Base-by-base conservation (phyloP, 1,140 invertebrate genomes). In the Reticulitermes speratus region DNA sequence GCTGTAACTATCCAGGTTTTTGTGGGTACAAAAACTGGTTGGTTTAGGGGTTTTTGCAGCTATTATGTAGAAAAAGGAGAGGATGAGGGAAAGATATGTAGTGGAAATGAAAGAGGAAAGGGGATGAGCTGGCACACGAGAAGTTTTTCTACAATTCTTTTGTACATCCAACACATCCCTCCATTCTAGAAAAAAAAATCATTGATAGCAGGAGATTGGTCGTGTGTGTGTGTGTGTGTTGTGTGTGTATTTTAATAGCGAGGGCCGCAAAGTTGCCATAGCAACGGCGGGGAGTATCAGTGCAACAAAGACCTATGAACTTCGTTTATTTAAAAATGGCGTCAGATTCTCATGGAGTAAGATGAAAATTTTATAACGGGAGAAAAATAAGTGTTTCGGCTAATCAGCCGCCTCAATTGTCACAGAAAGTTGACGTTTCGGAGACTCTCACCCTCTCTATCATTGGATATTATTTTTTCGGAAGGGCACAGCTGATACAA, bases 191-290 rank as follows among this genome's bases (percentile, higher is more conserved):
- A n/a, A 75, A 38, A 38, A 59, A 75, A 75, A 75, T 75, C 65
- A 30, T n/a, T 25, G 65, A 30, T 75, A n/a, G 65, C 25, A 75
- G 14, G 65, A 75, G 65, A 75, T 75, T 75, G 65, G 65, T 75
- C 65, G 65, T 75, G 65, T 55, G 52, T 52, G n/a, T n/a, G 19
- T 75, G 65, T 75, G 65, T 75, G 65, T 55, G 65, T 75, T 25
- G 65, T 75, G 65, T 55, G 19, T 75, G 65, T 75, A 30, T 75
- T 75, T 75, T 75, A 75, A 75, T 75, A 75, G 65, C 65, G 65
- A 75, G 65, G 65, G 65, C 65, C 65, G n/a, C 65, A 75, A 75
- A 75, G 65, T 75, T 75, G n/a, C 65, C 65, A 75, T 75, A 75
- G 65, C 65, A 75, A 75, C 65, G 2, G 11, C 0, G n/a, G 7